Percentiles rank a stretch among this genome's conserved stretches.
These are phyloP conservation scores for Ditylenchus weischeri DNA, from an alignment of 2,888 invertebrate species.

Conservation along the genomic window DNA sequence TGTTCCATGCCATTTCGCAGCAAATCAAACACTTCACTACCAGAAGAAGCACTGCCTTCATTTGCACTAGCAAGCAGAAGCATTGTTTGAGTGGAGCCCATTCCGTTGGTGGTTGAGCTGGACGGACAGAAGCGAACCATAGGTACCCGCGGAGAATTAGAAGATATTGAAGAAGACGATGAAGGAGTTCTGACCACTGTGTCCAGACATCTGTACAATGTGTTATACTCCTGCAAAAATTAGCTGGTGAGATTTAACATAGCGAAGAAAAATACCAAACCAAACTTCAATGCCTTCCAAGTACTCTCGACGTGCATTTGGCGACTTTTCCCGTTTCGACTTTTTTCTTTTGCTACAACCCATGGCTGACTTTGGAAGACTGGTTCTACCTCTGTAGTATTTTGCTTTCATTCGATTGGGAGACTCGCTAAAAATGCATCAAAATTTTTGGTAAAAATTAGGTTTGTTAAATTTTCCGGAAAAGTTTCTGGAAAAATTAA, in stretches of 20 bases:
- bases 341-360: constrained; percentile 8
- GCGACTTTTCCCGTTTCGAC: constrained; percentile 7
- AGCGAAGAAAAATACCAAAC: not conserved
- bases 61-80: too few species aligned
- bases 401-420: constrained; percentile 3
- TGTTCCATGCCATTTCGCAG: not conserved
- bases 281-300: constrained; percentile 23
- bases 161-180: not conserved
- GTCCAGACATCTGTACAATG: constrained; percentile 14
- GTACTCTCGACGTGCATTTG: constrained; percentile 13
- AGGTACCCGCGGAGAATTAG: not conserved
- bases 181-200: constrained; percentile 5
- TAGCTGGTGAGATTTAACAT: not conserved
- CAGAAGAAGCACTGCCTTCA: not conserved
- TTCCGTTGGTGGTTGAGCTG: not conserved
- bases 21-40: not conserved
- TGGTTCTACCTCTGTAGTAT: constrained; percentile 13
- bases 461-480: too few species aligned
- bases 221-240: constrained; percentile 15
- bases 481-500: too few species aligned
- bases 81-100: too few species aligned
- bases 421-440: constrained; percentile 7
- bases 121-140: not conserved
- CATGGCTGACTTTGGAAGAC: constrained; percentile 8
- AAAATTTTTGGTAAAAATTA: not conserved